phyloP scores from a whole-genome alignment of 2,113 vertebrate genomes.

The Albula goreensis region DNA sequence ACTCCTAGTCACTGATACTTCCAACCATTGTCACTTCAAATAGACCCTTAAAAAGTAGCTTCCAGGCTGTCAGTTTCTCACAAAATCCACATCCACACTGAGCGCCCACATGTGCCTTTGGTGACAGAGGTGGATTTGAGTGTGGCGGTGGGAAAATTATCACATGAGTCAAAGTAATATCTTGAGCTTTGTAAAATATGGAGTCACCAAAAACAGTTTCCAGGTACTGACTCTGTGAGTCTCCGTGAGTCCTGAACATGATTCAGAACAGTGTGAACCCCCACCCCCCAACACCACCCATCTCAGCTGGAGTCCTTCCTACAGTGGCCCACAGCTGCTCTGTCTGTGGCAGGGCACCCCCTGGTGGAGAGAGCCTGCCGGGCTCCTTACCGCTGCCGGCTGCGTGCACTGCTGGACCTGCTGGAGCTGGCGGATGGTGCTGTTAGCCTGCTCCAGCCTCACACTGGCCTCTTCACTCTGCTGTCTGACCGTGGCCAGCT shows the following conservation, averaged over 20 bases:
- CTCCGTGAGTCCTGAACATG: not conserved
- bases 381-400: conserved; percentile 88
- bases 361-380: conserved; percentile 30
- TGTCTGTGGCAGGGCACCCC: not conserved
- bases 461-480: conserved; percentile 90
- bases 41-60: not conserved
- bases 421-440: conserved; percentile 90
- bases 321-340: not conserved
- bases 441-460: conserved; percentile 93
- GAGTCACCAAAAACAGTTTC: not conserved
- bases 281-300: not conserved
- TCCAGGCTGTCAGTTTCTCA: not conserved
- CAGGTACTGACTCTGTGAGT: not conserved
- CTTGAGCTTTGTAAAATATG: not conserved
- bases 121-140: too few relatives aligned
- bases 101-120: not conserved
- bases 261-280: not conserved
- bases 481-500: conserved; percentile 96
- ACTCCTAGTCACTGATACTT: not conserved
- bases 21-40: not conserved
- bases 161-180: too few relatives aligned
- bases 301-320: not conserved
- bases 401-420: conserved; percentile 83
- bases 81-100: not conserved
- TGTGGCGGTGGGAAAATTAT: too few relatives aligned